A percentile compares a stretch with the other conserved stretches of the same genome.
phyloP scores from a whole-genome alignment of 2,113 vertebrate species.

The Rhinolophus ferrumequinum region DNA sequence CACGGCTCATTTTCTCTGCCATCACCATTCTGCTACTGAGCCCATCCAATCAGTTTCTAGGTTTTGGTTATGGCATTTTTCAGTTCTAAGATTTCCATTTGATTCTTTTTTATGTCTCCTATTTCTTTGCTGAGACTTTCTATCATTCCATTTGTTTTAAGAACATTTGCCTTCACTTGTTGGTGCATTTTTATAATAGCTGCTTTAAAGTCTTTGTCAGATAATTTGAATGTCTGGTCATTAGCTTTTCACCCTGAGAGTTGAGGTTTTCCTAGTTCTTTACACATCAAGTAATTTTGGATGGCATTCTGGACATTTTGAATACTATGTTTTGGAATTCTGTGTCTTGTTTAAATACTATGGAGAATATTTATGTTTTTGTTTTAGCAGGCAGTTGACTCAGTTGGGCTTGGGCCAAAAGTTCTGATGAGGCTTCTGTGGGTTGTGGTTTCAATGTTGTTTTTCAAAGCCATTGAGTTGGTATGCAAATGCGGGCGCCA shows the following conservation, averaged over 20 bases:
- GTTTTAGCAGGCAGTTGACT: neutral
- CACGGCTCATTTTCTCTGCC: neutral
- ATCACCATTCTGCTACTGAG: neutral
- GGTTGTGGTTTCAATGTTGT: neutral
- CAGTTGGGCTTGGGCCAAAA: neutral
- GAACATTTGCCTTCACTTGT: neutral
- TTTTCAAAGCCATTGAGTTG: neutral
- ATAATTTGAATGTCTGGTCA: neutral
- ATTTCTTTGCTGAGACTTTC: neutral
- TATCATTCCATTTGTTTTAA: neutral
- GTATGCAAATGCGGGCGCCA: neutral
- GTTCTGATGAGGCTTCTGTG: neutral
- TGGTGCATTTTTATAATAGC: neutral
- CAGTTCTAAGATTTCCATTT: neutral
- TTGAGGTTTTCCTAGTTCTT: neutral
- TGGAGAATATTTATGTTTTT: neutral
- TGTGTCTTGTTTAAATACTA: neutral
- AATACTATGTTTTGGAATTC: neutral
- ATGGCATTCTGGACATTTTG: neutral
- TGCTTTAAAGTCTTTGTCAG: neutral
- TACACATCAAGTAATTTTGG: neutral
- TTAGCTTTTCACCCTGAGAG: neutral
- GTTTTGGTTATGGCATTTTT: neutral
- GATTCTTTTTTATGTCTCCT: neutral
- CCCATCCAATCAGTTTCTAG: neutral